Evolutionary conservation across 1,140 invertebrate genomes (phyloP).

Genomic region (Limonius californicus): DNA sequence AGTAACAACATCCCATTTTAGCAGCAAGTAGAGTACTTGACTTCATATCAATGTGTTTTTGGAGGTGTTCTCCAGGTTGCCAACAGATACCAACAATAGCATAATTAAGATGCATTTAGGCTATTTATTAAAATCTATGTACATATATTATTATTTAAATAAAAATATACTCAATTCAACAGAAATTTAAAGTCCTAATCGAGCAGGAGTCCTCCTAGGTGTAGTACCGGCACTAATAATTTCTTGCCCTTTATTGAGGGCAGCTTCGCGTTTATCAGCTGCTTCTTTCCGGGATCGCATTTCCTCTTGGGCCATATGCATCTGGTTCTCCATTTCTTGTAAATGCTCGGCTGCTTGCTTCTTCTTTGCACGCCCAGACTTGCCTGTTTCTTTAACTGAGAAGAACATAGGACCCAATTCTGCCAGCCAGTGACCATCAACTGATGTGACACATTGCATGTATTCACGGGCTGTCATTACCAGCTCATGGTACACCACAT

Average conservation of each 20-base stretch:
- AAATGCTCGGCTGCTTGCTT: conserved; percentile 84
- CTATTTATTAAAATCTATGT: too few species aligned
- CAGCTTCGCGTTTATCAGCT: conserved; percentile 64
- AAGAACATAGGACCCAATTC: conserved; percentile 99
- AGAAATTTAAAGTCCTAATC: conserved; percentile 58
- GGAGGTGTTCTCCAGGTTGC: not conserved
- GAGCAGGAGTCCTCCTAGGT: conserved; percentile 61
- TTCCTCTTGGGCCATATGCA: conserved; percentile 85
- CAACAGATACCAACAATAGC: not conserved
- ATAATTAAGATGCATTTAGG: too few species aligned
- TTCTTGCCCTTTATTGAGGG: conserved; percentile 63
- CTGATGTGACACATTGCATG: conserved; percentile 99
- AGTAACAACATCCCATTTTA: too few species aligned
- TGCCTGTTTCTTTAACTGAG: conserved; percentile 84
- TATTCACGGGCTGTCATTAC: conserved; percentile 98
- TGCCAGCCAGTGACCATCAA: conserved; percentile 97
- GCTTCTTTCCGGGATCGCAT: conserved; percentile 76
- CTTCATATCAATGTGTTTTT: conserved; percentile 5
- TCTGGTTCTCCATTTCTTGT: conserved; percentile 93
- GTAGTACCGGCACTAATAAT: conserved; percentile 68
- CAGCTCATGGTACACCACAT: conserved; percentile 96
- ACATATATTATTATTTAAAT: not conserved
- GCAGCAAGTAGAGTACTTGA: not conserved
- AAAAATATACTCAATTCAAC: not conserved
- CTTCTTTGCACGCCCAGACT: conserved; percentile 76